Evolutionary conservation across 2,888 invertebrate species (phyloP).

Genomic region (Tanypteryx hageni): DNA sequence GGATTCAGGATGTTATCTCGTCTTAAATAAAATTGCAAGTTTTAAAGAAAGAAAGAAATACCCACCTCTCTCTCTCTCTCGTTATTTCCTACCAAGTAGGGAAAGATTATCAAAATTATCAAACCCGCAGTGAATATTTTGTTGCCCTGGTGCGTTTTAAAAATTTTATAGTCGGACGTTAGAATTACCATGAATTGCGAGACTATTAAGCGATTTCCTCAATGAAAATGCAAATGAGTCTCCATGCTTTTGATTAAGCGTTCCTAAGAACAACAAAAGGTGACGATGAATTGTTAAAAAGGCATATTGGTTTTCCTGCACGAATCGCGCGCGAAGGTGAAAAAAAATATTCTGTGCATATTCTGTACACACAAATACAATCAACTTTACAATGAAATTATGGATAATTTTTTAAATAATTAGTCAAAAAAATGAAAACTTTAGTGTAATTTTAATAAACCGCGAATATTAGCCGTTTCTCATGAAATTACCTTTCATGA

Average conservation of each 20-base stretch:
- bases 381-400: neutral
- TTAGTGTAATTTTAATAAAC: no score
- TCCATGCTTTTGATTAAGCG: neutral
- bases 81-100: neutral
- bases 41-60: neutral
- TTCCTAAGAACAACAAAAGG: neutral
- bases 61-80: neutral
- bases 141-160: neutral
- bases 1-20: conserved; percentile 25
- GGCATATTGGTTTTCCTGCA: neutral
- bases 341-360: neutral
- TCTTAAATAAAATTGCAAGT: neutral
- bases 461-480: no score
- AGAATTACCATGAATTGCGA: neutral
- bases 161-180: neutral
- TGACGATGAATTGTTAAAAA: neutral
- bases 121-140: neutral
- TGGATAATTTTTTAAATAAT: neutral
- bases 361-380: neutral
- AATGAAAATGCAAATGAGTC: neutral
- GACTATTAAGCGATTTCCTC: neutral
- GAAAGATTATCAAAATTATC: conserved; percentile 7
- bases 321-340: neutral
- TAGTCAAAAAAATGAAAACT: neutral
- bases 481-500: no score